These are phyloP conservation scores for Metridium senile DNA, from an alignment of 92 coral and sea anemone species.

Conservation along the genomic window DNA sequence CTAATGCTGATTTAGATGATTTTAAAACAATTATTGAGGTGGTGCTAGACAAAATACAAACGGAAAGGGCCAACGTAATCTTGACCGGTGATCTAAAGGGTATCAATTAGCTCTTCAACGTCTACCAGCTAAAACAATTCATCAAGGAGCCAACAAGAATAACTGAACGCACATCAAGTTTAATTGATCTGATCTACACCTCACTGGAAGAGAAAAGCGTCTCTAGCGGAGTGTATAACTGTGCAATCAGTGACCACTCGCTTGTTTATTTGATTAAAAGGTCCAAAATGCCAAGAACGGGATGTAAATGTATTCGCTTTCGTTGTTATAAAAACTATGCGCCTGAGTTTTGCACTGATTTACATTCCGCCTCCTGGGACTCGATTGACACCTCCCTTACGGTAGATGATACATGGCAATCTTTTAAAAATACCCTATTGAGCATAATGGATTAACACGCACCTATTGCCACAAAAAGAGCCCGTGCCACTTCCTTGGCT, in stretches of 20 bases:
- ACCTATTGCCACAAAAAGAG: slow-evolving; percentile 46
- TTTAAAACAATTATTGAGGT: slow-evolving; percentile 18
- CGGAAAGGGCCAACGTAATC: slow-evolving; percentile 18
- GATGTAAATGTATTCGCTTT: not conserved
- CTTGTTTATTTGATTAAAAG: slow-evolving; percentile 18
- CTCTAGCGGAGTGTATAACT: slow-evolving; percentile 4
- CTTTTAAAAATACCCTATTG: not conserved
- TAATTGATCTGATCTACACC: slow-evolving; percentile 8
- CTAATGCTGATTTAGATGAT: slow-evolving; percentile 11
- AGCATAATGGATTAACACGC: slow-evolving; percentile 23
- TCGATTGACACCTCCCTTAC: slow-evolving; percentile 35
- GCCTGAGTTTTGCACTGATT: slow-evolving; percentile 6
- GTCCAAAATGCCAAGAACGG: not conserved
- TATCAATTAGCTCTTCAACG: slow-evolving; percentile 1
- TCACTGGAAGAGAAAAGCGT: slow-evolving; percentile 9
- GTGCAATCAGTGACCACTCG: slow-evolving; percentile 28
- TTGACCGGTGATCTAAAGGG: slow-evolving; percentile 25
- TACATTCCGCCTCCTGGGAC: slow-evolving; percentile 41
- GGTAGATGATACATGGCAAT: slow-evolving; percentile 19
- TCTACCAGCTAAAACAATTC: slow-evolving; percentile 14
- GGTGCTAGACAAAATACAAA: slow-evolving; percentile 5
- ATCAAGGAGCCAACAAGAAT: slow-evolving; percentile 27
- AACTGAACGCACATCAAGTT: not conserved
- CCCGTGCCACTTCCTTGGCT: slow-evolving; percentile 55
- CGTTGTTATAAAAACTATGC: slow-evolving; percentile 10